A percentile compares a stretch with the other conserved stretches of the same genome.
These are phyloP conservation scores for Gorilla gorilla DNA, from an alignment of 2,113 vertebrate species.

Conservation along the genomic window DNA sequence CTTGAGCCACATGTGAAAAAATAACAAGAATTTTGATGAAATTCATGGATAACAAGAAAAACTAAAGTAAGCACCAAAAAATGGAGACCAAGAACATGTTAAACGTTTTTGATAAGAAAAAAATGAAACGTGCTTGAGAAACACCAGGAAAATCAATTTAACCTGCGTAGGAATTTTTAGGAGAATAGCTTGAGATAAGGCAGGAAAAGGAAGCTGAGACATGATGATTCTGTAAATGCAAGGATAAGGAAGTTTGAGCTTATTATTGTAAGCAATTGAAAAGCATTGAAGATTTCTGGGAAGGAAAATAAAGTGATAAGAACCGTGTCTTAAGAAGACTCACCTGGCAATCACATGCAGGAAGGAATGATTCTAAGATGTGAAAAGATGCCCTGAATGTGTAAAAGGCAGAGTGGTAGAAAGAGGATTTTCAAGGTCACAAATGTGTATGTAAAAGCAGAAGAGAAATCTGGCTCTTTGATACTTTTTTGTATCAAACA, in stretches of 20 bases:
- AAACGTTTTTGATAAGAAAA: neutral
- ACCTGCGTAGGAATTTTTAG: constrained; percentile 34
- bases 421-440: neutral
- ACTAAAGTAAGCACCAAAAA: neutral
- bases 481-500: neutral
- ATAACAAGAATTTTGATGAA: neutral
- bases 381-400: neutral
- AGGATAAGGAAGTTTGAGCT: constrained; percentile 7
- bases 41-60: neutral
- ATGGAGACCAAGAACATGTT: neutral
- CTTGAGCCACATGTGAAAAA: neutral
- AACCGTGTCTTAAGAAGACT: neutral
- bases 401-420: neutral
- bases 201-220: constrained; percentile 65
- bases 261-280: neutral
- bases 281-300: neutral
- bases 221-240: neutral
- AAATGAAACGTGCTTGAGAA: neutral
- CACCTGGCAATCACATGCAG: neutral
- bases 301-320: constrained; percentile 11
- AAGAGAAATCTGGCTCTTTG: neutral
- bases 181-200: constrained; percentile 65
- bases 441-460: neutral
- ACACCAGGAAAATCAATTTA: constrained; percentile 42
- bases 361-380: neutral